A percentile compares a stretch with the other conserved stretches of the same genome.
Evolutionary conservation across 2,113 vertebrate species (phyloP).

Genomic region (Rhadina sibilatrix): DNA sequence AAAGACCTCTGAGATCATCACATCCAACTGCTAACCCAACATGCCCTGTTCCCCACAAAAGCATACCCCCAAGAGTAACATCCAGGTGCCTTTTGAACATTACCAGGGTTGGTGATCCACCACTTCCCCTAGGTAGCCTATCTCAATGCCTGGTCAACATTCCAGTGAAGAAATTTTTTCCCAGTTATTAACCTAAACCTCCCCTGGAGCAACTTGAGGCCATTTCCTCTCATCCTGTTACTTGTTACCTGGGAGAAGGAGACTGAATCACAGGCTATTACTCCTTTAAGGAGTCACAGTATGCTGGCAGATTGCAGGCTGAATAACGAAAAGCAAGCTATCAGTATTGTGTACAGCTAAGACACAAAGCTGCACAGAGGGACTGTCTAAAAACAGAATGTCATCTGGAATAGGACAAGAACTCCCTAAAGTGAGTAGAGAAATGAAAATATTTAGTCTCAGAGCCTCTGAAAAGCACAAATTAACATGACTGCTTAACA

Average conservation of each 20-base stretch:
- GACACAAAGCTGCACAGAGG: neutral
- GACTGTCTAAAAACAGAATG: neutral
- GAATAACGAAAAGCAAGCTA: neutral
- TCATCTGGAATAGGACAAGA: constrained; percentile 11
- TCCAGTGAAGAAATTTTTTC: neutral
- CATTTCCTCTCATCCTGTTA: neutral
- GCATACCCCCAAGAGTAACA: neutral
- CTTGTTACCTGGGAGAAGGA: neutral
- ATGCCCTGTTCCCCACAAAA: neutral
- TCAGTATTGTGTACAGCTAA: neutral
- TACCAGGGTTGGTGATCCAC: neutral
- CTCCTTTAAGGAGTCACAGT: neutral
- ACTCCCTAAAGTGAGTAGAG: neutral
- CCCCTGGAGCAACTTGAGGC: neutral
- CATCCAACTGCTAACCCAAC: neutral
- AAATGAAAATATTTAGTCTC: constrained; percentile 15
- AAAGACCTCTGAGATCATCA: neutral
- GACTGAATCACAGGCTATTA: neutral
- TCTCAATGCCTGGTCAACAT: neutral
- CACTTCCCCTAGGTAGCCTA: neutral
- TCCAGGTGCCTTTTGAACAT: neutral
- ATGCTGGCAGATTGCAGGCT: neutral
- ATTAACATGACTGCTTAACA: neutral
- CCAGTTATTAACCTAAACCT: neutral
- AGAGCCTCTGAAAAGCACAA: constrained; percentile 8